Base-by-base conservation (phyloP, 2,113 vertebrate genomes). In the Neotoma lepida region DNA sequence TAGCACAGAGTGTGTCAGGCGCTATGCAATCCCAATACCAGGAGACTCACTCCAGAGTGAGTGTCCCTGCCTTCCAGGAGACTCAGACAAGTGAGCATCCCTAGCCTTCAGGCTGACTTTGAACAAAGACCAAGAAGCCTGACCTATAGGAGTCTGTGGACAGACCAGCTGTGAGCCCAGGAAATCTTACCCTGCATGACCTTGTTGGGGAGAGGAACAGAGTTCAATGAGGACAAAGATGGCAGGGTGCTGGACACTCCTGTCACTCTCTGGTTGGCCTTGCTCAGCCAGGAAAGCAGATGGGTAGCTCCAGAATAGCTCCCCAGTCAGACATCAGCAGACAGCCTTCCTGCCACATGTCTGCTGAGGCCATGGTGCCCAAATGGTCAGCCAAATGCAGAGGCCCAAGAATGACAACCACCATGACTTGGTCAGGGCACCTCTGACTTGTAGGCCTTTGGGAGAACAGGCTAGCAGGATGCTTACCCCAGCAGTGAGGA, bases 261-360 rank as follows among this genome's bases (percentile, higher is more conserved):
- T 86, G 97, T 97, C 94, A 90, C 73, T 95, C 92, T 78, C 85
- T 22, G 78, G 64, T 33, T 93, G 89, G 93, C 78, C 41, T n/a
- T 49, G 84, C 84, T 98, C 98, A 96, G 96, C 94, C 97, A 96
- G 93, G 90, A 97, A 96, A 97, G 96, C 97, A 98, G 98, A 98
- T 97, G 97, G 97, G 94, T 86, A 95, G 89, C 97, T 93, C 96
- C 95, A 93, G 97, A 81, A 28, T 71, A 92, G 95, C 95, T 91
- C 96, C 98, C 96, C 20, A 81, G 89, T 94, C 95, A 97, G 97
- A 94, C 97, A 92, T 89, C 41, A n/a, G 96, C 97, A 97, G 93
- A 97, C 94, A 95, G 96, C 96, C 97, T 97, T 97, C 97, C 92
- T 94, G 94, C 84, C 35, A 92, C 68, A 92, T 80, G 51, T 1